Conservation (phyloP, 2,113 vertebrate genomes). For the Notothenia rossii region DNA sequence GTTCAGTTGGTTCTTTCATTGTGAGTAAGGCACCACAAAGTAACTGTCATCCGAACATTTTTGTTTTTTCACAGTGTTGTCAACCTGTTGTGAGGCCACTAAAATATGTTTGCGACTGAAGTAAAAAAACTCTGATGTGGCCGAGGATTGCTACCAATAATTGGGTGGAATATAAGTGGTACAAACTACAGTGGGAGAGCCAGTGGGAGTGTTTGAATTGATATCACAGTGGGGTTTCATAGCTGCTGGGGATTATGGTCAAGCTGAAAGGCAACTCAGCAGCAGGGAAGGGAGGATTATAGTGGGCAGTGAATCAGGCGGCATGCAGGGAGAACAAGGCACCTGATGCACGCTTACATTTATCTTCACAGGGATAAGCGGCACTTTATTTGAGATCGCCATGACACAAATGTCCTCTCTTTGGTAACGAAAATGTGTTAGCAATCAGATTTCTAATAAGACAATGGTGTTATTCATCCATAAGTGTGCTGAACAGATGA, state of each 20-base stretch:
- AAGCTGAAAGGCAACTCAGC: constrained; percentile 65
- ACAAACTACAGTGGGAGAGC: constrained; percentile 34
- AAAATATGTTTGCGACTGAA: constrained; percentile 12
- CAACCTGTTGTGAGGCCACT: background rate
- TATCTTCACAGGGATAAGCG: constrained; percentile 46
- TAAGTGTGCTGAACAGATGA: background rate
- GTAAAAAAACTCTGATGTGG: background rate
- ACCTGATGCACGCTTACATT: constrained; percentile 64
- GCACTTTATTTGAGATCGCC: constrained; percentile 27
- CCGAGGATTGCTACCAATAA: constrained; percentile 14
- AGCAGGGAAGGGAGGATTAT: constrained; percentile 74
- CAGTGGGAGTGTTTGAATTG: constrained; percentile 71
- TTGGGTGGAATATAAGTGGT: constrained; percentile 37
- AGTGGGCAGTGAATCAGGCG: constrained; percentile 71
- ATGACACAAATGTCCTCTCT: constrained; percentile 5
- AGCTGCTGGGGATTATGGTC: constrained; percentile 72
- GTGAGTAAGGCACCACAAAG: background rate
- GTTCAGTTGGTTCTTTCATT: constrained; percentile 14
- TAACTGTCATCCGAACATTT: constrained; percentile 16
- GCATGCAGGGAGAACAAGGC: constrained; percentile 62
- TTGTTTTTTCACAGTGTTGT: background rate
- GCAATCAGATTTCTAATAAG: constrained; percentile 10
- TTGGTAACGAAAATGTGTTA: constrained; percentile 2
- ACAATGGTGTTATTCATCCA: constrained; percentile 18
- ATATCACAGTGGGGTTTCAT: constrained; percentile 72